These are phyloP conservation scores for Periplaneta americana DNA, from an alignment of 1,140 invertebrate genomes.

Conservation along the genomic window DNA sequence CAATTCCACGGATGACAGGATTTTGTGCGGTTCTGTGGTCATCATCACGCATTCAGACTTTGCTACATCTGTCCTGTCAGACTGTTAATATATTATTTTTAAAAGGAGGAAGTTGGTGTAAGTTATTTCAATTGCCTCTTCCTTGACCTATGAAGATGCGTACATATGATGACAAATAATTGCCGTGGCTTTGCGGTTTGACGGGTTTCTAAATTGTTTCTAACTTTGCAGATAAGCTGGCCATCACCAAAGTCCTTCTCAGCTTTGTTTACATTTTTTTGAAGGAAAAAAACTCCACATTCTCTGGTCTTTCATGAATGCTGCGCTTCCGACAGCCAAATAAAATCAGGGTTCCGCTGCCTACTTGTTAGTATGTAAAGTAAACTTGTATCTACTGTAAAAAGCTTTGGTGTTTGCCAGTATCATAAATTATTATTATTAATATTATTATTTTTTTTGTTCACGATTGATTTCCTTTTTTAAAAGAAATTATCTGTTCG, in stretches of 20 bases:
- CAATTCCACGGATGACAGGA: not conserved
- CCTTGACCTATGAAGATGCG: not conserved
- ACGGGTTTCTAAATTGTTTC: not conserved
- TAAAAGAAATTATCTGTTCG: slow-evolving; percentile 2
- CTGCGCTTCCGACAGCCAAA: not conserved
- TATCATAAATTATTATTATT: too few relatives aligned
- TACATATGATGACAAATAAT: not conserved
- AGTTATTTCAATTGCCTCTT: not conserved
- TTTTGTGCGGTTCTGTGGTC: not conserved
- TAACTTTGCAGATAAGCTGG: not conserved
- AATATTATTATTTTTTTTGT: slow-evolving; percentile 6
- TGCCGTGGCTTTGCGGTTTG: not conserved
- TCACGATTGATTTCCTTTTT: slow-evolving; percentile 1
- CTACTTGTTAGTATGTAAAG: not conserved
- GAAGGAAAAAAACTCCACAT: not conserved
- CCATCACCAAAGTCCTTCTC: not conserved
- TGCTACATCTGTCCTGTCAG: not conserved
- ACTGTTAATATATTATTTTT: not conserved
- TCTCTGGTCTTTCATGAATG: not conserved
- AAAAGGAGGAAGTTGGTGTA: not conserved
- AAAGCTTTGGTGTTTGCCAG: slow-evolving; percentile 20
- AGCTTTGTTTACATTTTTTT: not conserved
- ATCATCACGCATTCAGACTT: not conserved
- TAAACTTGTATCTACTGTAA: slow-evolving; percentile 7
- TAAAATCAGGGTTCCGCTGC: slow-evolving; percentile 14